Percentiles rank a stretch among this genome's conserved stretches.
Evolutionary conservation across 2,888 invertebrate species (phyloP).

Genomic region (Orchesellides sinensis): DNA sequence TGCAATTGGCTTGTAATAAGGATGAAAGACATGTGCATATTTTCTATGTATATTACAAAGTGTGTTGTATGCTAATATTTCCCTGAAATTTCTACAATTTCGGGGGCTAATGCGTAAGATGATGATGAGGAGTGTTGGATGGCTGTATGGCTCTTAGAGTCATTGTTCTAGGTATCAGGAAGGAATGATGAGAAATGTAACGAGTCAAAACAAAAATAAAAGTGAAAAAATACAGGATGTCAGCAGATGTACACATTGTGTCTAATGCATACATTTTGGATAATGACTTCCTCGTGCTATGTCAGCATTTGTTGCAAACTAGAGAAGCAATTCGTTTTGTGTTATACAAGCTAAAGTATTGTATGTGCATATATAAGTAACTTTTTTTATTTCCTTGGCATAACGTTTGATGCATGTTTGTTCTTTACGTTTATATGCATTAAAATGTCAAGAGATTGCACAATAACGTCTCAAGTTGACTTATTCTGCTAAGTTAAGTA

Average conservation of each 20-base stretch:
- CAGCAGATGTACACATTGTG: background rate
- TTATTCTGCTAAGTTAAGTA: no score
- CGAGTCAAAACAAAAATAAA: background rate
- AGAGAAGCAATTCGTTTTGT: slow-evolving; percentile 1
- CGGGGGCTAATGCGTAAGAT: background rate
- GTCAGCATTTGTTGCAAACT: background rate
- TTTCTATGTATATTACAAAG: no score
- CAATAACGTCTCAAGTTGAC: background rate
- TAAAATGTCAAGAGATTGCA: slow-evolving; percentile 43
- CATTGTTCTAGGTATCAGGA: background rate
- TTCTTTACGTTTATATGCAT: background rate
- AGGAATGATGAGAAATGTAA: slow-evolving; percentile 11
- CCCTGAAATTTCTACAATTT: slow-evolving; percentile 19
- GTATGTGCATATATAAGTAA: no score
- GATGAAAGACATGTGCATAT: no score
- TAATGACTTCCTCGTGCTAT: slow-evolving; percentile 8
- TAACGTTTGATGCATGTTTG: slow-evolving; percentile 8
- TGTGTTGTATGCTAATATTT: background rate
- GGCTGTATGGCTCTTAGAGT: background rate
- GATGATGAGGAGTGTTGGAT: background rate
- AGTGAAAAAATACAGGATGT: background rate
- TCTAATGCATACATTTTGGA: background rate
- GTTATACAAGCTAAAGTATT: no score
- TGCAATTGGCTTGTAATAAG: background rate
- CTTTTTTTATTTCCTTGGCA: background rate